A percentile compares a stretch with the other conserved stretches of the same genome.
Evolutionary conservation across 1,140 invertebrate genomes (phyloP).

Genomic region (Drosophila gunungcola): DNA sequence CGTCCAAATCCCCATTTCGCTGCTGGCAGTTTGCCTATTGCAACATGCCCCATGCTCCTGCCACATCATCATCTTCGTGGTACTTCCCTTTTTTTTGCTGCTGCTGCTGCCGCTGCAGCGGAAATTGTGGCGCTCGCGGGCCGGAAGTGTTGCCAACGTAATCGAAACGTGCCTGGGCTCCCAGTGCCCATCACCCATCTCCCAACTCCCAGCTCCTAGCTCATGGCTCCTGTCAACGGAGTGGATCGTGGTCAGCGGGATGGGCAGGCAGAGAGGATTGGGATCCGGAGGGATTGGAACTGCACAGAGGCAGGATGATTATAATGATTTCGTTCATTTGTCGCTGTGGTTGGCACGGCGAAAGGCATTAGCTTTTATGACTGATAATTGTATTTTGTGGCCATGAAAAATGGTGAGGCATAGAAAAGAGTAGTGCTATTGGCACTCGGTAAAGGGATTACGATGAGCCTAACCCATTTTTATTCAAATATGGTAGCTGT

Average conservation of each 20-base stretch:
- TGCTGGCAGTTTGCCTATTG: conserved; percentile 71
- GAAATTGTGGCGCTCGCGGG: conserved; percentile 79
- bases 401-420: background rate
- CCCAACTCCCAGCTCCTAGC: background rate
- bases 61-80: conserved; percentile 28
- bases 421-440: too few species aligned
- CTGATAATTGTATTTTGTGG: conserved; percentile 57
- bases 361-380: conserved; percentile 56
- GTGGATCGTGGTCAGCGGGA: conserved; percentile 51
- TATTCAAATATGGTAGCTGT: too few species aligned
- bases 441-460: background rate
- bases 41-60: conserved; percentile 12
- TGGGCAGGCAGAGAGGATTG: background rate
- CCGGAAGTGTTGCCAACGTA: conserved; percentile 80
- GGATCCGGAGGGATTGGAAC: background rate
- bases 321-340: conserved; percentile 69
- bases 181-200: too few species aligned
- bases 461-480: background rate
- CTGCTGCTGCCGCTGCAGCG: conserved; percentile 38
- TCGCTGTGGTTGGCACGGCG: conserved; percentile 49
- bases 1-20: conserved; percentile 6
- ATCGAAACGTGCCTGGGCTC: conserved; percentile 64
- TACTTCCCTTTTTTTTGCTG: conserved; percentile 14
- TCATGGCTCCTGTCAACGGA: conserved; percentile 38
- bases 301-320: conserved; percentile 32